phyloP scores from a whole-genome alignment of 2,113 vertebrate species.

The Galeopterus variegatus region DNA sequence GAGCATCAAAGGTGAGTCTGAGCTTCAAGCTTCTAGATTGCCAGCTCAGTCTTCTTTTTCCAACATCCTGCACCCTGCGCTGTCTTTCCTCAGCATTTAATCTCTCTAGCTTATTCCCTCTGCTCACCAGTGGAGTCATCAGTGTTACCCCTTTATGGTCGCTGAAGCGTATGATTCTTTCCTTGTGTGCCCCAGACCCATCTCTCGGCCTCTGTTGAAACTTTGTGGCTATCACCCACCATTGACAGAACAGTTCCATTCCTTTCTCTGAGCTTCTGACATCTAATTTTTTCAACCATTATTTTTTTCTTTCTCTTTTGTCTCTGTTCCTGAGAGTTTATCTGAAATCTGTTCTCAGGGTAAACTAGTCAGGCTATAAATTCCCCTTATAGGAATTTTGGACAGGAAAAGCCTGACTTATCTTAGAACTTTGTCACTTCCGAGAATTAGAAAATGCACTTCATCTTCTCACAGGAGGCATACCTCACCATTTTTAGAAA shows the following conservation, averaged over 20 bases:
- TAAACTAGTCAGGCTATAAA: constrained; percentile 66
- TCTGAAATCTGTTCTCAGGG: constrained; percentile 69
- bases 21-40: not conserved
- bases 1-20: not conserved
- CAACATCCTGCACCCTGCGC: fast-evolving
- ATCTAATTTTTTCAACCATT: not conserved
- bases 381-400: constrained; percentile 62
- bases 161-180: not conserved
- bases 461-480: constrained; percentile 35
- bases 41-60: not conserved
- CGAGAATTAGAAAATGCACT: constrained; percentile 60
- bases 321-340: constrained; percentile 52
- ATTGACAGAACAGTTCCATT: not conserved
- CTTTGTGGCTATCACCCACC: not conserved
- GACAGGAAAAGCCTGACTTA: constrained; percentile 63
- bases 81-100: not conserved
- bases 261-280: not conserved
- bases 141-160: not conserved
- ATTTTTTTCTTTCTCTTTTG: constrained; percentile 40
- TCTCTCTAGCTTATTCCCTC: not conserved
- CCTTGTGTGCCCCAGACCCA: too few species aligned
- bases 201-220: not conserved
- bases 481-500: constrained; percentile 50
- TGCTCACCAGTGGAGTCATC: not conserved
- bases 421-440: constrained; percentile 51